phyloP scores from a whole-genome alignment of 64 coral and sea anemone genomes.

The Astreopora myriophthalma region DNA sequence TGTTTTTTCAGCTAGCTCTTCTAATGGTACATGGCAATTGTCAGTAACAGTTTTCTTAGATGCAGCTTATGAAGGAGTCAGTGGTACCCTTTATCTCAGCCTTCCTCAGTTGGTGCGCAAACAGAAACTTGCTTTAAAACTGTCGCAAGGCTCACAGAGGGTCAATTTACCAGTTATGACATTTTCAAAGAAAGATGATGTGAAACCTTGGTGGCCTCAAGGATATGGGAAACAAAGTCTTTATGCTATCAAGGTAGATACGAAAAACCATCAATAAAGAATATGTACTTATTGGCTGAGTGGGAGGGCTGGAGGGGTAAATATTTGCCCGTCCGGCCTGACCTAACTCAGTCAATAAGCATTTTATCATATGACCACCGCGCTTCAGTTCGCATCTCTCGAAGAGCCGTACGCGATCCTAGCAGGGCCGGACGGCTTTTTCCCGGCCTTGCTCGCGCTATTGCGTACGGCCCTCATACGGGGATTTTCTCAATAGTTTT shows the following conservation, averaged over 20 bases:
- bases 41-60: conserved; percentile 56
- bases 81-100: conserved; percentile 40
- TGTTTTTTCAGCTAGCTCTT: neutral
- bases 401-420: too few relatives aligned
- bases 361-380: too few relatives aligned
- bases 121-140: conserved; percentile 32
- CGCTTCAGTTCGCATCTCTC: too few relatives aligned
- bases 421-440: too few relatives aligned
- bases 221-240: conserved; percentile 81
- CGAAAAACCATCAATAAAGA: neutral
- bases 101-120: conserved; percentile 53
- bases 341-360: too few relatives aligned
- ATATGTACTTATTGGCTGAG: neutral
- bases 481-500: too few relatives aligned
- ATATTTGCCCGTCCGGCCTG: too few relatives aligned
- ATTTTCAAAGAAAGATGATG: conserved; percentile 37
- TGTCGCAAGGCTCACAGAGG: conserved; percentile 53
- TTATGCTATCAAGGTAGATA: conserved; percentile 72
- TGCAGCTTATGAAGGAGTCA: conserved; percentile 37
- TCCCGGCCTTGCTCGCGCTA: too few relatives aligned
- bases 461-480: too few relatives aligned
- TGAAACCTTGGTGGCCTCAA: conserved; percentile 84
- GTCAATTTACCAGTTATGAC: conserved; percentile 50
- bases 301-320: too few relatives aligned
- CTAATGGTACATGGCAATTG: conserved; percentile 56